Conservation (phyloP, 2,888 invertebrate species). For the Nasonovia ribisnigri region DNA sequence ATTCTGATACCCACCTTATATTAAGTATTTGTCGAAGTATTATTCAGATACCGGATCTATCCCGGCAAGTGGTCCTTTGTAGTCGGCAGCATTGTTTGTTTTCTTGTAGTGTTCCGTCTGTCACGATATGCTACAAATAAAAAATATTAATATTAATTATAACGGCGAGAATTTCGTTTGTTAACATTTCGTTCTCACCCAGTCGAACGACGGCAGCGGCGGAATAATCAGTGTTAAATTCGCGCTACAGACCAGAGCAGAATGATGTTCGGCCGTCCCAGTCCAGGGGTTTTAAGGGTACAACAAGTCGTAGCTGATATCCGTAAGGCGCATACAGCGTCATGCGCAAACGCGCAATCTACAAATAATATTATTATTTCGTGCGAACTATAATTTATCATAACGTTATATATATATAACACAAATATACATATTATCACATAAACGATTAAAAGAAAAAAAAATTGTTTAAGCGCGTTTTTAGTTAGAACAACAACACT, state of each 20-base stretch:
- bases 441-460: neutral
- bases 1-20: neutral
- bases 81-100: neutral
- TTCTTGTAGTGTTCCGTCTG: neutral
- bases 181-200: neutral
- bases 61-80: neutral
- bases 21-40: neutral
- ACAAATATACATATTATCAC: neutral
- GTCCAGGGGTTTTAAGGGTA: neutral
- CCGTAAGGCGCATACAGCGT: neutral
- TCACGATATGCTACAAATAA: neutral
- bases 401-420: neutral
- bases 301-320: neutral
- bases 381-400: constrained; percentile 4
- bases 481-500: neutral
- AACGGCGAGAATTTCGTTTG: neutral
- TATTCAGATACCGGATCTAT: neutral
- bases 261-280: constrained; percentile 13
- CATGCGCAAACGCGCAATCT: constrained; percentile 17
- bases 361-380: constrained; percentile 8
- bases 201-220: neutral
- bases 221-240: constrained; percentile 14
- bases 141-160: neutral
- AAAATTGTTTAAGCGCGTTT: neutral
- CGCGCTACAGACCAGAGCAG: neutral